phyloP scores from a whole-genome alignment of 2,888 invertebrate species.

The Orthosia cruda region DNA sequence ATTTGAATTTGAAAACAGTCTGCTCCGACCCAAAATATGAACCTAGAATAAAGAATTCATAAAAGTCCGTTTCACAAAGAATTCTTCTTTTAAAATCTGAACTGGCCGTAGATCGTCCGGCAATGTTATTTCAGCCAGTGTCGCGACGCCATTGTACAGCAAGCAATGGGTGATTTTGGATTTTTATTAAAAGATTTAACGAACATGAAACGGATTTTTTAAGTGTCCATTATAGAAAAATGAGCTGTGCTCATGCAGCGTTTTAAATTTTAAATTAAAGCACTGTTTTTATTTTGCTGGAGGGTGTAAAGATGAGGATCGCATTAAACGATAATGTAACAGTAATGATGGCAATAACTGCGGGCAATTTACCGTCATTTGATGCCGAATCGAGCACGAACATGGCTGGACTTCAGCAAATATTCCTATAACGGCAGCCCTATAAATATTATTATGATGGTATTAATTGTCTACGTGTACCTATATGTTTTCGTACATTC shows the following conservation, averaged over 20 bases:
- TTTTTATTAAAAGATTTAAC: slow-evolving; percentile 46
- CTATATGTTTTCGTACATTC: neutral
- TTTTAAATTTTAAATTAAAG: slow-evolving; percentile 38
- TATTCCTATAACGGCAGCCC: neutral
- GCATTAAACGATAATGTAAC: slow-evolving; percentile 44
- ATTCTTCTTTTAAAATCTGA: too few species aligned
- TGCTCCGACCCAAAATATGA: too few species aligned
- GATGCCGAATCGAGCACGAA: slow-evolving; percentile 28
- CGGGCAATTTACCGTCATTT: slow-evolving; percentile 48
- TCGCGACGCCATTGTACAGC: slow-evolving; percentile 14
- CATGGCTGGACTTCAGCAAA: slow-evolving; percentile 7
- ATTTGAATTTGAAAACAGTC: slow-evolving; percentile 16
- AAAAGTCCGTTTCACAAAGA: neutral
- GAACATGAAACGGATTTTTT: slow-evolving; percentile 24
- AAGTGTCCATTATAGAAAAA: slow-evolving; percentile 43
- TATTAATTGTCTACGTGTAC: slow-evolving; percentile 8
- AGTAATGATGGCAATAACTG: slow-evolving; percentile 38
- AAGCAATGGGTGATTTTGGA: slow-evolving; percentile 32
- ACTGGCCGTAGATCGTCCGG: neutral
- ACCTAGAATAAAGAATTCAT: neutral
- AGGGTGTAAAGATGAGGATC: slow-evolving; percentile 25
- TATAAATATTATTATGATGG: slow-evolving; percentile 16
- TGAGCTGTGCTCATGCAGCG: slow-evolving; percentile 11
- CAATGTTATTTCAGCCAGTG: slow-evolving; percentile 21
- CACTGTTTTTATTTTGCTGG: slow-evolving; percentile 40